Evolutionary conservation across 1,140 invertebrate species (phyloP).

Genomic region (Odontomachus brunneus): DNA sequence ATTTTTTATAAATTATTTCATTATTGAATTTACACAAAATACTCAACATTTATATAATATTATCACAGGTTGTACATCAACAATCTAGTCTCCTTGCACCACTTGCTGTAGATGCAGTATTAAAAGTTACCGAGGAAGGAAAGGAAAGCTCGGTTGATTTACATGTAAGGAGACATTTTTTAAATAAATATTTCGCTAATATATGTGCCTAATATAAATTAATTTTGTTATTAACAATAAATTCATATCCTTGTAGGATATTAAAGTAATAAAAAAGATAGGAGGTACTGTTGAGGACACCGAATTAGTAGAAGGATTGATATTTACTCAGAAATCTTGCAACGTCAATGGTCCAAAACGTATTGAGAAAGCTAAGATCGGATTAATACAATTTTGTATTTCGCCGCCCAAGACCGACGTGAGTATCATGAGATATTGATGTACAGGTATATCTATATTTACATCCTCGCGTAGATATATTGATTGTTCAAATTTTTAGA

Average conservation of each 20-base stretch:
- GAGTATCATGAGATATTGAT: slow-evolving; percentile 78
- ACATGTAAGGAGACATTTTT: slow-evolving; percentile 78
- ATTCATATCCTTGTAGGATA: slow-evolving; percentile 87
- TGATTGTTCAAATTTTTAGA: slow-evolving; percentile 87
- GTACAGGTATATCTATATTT: background rate
- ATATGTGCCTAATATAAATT: slow-evolving; percentile 13
- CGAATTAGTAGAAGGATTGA: slow-evolving; percentile 97
- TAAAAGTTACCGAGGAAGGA: slow-evolving; percentile 91
- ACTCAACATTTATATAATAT: slow-evolving; percentile 41
- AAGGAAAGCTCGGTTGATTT: slow-evolving; percentile 89
- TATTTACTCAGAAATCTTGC: slow-evolving; percentile 95
- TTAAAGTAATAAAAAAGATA: slow-evolving; percentile 98
- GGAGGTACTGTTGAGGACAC: slow-evolving; percentile 99
- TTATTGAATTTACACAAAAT: slow-evolving; percentile 5
- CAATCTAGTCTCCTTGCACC: slow-evolving; percentile 97
- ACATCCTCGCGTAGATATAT: background rate
- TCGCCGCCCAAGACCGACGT: slow-evolving; percentile 99
- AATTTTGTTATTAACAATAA: background rate
- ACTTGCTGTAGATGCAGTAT: slow-evolving; percentile 98
- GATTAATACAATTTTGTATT: slow-evolving; percentile 99
- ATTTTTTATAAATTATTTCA: slow-evolving; percentile 16
- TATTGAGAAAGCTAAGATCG: slow-evolving; percentile 99
- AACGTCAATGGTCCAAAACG: slow-evolving; percentile 96
- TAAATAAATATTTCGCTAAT: background rate
- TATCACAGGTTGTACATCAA: slow-evolving; percentile 95